A percentile compares a stretch with the other conserved stretches of the same genome.
phyloP scores from a whole-genome alignment of 2,113 vertebrate genomes.

The Pangasianodon gigas region DNA sequence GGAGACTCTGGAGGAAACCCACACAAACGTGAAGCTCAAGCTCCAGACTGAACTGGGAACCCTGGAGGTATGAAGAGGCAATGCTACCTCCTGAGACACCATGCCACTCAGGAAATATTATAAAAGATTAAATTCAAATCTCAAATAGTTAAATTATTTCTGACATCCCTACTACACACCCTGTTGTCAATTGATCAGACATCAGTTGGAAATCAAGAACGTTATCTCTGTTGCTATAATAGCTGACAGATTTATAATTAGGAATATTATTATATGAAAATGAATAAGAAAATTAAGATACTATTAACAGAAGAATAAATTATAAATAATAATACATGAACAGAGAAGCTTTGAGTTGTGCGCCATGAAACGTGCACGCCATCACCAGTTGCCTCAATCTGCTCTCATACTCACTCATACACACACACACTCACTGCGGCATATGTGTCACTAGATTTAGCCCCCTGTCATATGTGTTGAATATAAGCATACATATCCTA shows the following conservation, averaged over 20 bases:
- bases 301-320: not conserved
- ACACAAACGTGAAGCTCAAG: not conserved
- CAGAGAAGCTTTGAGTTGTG: no score
- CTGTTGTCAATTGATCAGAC: not conserved
- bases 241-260: not conserved
- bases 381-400: not conserved
- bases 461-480: slow-evolving; percentile 34
- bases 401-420: not conserved
- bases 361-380: not conserved
- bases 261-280: not conserved
- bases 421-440: not conserved
- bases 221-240: not conserved
- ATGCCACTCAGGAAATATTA: not conserved
- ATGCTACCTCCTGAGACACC: not conserved
- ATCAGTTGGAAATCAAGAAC: not conserved
- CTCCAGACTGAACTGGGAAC: not conserved
- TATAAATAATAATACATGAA: not conserved
- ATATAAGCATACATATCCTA: slow-evolving; percentile 33
- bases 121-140: not conserved
- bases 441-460: slow-evolving; percentile 17
- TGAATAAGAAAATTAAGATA: not conserved
- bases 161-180: not conserved
- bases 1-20: slow-evolving; percentile 14
- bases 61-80: slow-evolving; percentile 9
- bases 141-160: not conserved